Base-by-base conservation (phyloP, 2,888 invertebrate species). In the Masnerella sp. region DNA sequence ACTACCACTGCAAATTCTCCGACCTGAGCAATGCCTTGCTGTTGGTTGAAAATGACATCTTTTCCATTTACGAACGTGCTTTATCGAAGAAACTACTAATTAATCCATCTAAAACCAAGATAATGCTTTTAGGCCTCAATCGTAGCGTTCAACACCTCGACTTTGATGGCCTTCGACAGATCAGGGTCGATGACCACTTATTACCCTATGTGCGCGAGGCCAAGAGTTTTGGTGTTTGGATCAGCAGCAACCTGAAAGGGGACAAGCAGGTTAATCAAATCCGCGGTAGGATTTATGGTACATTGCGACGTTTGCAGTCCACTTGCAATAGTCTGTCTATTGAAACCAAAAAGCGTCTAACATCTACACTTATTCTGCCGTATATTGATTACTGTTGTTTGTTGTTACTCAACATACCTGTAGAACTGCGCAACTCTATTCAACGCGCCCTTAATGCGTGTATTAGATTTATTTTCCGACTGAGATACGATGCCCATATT, bases 371-470 rank as follows among this genome's bases (percentile, higher is more conserved):
- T 3, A 32, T 32, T 2, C 11, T 32, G n/a, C 32, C 32, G 3
- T 3, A n/a, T n/a, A 7, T 32, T 32, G 32, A 32, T 32, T 32
- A 32, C 32, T 32, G 32, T 32, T 32, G 32, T 32, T n/a, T 32
- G 4, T 2, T n/a, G 2, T 32, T 32, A 32, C n/a, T n/a, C 2
- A 32, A 32, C 11, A 32, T n/a, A 7, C 4, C 32, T 2, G 9
- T 5, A n/a, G n/a, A n/a, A n/a, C n/a, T n/a, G n/a, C n/a, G n/a
- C n/a, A n/a, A n/a, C n/a, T n/a, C n/a, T n/a, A n/a, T 32, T 32
- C 32, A 32, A 32, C 32, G 32, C n/a, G 32, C 32, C 11, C 32
- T 32, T 9, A 32, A 9, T n/a, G 32, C 32, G 11, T 32, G 32
- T n/a, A 32, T 32, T 9, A 32, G n/a, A n/a, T 32, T 32, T 9